These are phyloP conservation scores for Pachymerium ferrugineum DNA, from an alignment of 2,888 invertebrate species.

Conservation along the genomic window DNA sequence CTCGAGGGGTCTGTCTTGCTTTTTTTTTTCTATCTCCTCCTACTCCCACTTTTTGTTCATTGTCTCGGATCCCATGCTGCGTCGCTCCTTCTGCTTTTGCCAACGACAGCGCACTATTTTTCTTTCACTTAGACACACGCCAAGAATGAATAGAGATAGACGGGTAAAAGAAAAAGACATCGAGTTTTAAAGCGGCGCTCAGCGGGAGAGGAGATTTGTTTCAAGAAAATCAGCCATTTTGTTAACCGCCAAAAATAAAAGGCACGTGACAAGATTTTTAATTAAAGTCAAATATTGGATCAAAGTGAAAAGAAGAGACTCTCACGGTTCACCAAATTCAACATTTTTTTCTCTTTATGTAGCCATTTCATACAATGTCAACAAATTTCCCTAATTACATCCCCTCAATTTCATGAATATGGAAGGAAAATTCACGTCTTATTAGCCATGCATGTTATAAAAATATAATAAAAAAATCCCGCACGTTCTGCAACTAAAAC, in stretches of 20 bases:
- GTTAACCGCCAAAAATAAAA: conserved; percentile 4
- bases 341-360: neutral
- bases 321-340: conserved; percentile 5
- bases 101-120: conserved; percentile 15
- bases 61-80: conserved; percentile 3
- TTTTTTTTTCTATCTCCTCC: neutral
- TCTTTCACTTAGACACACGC: conserved; percentile 15
- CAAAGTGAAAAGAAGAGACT: neutral
- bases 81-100: conserved; percentile 12
- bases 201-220: neutral
- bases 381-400: neutral
- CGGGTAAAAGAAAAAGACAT: neutral
- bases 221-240: neutral
- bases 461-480: too few species aligned
- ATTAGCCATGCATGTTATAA: too few species aligned
- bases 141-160: neutral
- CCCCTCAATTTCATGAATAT: neutral
- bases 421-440: neutral
- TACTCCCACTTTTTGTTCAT: conserved; percentile 1
- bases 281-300: conserved; percentile 24
- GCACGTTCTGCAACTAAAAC: neutral
- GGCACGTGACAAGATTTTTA: conserved; percentile 24
- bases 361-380: neutral
- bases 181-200: neutral
- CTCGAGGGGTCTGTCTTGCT: neutral